Evolutionary conservation across 2,113 vertebrate species (phyloP), one percentile per base, ranked within the genome.

Genomic region (Meleagris gallopavo): DNA sequence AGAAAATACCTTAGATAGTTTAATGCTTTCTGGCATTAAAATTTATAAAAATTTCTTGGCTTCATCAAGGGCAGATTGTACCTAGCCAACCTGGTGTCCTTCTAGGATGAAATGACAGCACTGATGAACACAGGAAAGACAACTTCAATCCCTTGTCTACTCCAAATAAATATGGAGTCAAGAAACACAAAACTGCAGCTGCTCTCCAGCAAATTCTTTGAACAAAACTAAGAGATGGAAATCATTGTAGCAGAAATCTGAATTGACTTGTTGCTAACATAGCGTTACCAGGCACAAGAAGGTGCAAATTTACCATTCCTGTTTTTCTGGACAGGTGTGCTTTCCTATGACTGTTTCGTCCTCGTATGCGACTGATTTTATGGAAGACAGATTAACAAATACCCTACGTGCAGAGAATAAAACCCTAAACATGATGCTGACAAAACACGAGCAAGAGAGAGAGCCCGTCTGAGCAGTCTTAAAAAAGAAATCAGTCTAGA

Each of bases 401-500:
- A 12, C 34, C 19, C 45, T 74, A 1, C 52, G 46, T 50, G 25
- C 55, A 89, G 60, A 38, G 64, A 79, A 67, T 36, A 36, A 78
- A 91, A 24, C 0, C 1, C 22, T 41, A 57, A 75, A 10, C 67
- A 30, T 82, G 69, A 61, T 25, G 55, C 75, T 83, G 82, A 74
- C 34, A 83, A 54, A 83, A 82, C 78, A 77, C 17, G 22, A 74
- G 50, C 25, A 30, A 69, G 19, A 15, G 13, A 93, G 34, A 72
- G 34, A 83, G 60, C 79, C 65, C 62, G 83, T 85, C 64, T 55
- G 87, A 92, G 64, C 75, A 81, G 75, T 38, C 69, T 60, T 38
- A n/a, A 6, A 48, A 48, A 80, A 94, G 19, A 74, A 94, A 83
- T 82, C 20, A 55, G 87, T 86, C 78, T 89, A 91, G 82, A 91